These are phyloP conservation scores for Andrena flavipes DNA, from an alignment of 2,888 invertebrate species.

Conservation along the genomic window DNA sequence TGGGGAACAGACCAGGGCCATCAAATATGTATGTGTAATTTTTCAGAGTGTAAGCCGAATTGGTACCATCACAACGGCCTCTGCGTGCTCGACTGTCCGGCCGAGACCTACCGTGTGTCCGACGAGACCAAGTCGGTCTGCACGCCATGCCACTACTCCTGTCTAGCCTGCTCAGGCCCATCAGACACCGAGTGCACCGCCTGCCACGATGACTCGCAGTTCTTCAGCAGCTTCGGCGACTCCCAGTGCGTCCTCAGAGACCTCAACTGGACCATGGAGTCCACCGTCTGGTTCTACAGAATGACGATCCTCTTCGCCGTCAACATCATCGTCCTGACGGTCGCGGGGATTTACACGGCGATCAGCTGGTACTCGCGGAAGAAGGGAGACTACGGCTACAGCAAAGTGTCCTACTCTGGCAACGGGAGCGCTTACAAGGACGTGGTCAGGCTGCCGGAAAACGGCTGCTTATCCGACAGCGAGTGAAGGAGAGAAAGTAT, in stretches of 20 bases:
- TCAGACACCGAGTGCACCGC: conserved; percentile 89
- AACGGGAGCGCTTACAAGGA: conserved; percentile 59
- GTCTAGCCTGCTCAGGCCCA: conserved; percentile 89
- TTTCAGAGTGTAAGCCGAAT: conserved; percentile 89
- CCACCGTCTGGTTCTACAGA: conserved; percentile 78
- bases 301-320: conserved; percentile 74
- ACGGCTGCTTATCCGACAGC: conserved; percentile 61
- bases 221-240: conserved; percentile 73
- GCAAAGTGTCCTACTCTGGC: conserved; percentile 67
- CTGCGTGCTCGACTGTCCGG: conserved; percentile 88
- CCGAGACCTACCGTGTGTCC: conserved; percentile 72
- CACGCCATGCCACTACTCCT: conserved; percentile 91
- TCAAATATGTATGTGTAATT: conserved; percentile 76
- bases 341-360: conserved; percentile 65
- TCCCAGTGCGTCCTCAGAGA: conserved; percentile 75
- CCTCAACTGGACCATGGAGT: conserved; percentile 76
- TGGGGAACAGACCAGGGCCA: conserved; percentile 14
- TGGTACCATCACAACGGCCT: conserved; percentile 87
- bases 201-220: conserved; percentile 89
- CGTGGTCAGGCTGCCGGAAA: conserved; percentile 44
- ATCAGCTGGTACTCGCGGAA: conserved; percentile 55
- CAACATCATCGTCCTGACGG: conserved; percentile 68
- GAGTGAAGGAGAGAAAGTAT: conserved; percentile 42
- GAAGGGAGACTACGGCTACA: conserved; percentile 65
- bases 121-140: conserved; percentile 85